Conservation (phyloP, 2,888 invertebrate genomes). For the Torymus auratus region DNA sequence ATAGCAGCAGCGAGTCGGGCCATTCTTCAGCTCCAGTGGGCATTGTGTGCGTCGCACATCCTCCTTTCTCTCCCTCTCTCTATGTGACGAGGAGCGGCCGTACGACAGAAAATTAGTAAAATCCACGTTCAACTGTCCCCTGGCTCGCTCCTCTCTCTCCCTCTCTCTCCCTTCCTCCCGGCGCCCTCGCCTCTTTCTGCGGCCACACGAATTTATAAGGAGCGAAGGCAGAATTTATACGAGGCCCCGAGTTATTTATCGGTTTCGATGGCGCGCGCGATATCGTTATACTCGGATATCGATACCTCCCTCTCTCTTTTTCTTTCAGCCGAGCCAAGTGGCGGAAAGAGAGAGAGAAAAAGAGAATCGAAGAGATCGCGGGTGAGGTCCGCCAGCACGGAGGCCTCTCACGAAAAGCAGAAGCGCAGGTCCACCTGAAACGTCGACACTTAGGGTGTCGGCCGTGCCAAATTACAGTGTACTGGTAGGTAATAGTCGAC, state of each 20-base stretch:
- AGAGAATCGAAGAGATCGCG: constrained; percentile 42
- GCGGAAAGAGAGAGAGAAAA: constrained; percentile 53
- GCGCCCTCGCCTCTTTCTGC: constrained; percentile 32
- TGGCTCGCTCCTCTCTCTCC: constrained; percentile 61
- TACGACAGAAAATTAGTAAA: constrained; percentile 75
- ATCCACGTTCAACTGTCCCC: constrained; percentile 73
- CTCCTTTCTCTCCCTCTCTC: constrained; percentile 22
- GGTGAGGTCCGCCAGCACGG: constrained; percentile 11
- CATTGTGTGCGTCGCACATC: constrained; percentile 61
- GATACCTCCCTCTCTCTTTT: constrained; percentile 64
- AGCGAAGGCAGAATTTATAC: constrained; percentile 74
- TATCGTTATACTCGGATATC: constrained; percentile 75
- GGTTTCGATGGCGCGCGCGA: constrained; percentile 75
- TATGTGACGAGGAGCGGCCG: constrained; percentile 63
- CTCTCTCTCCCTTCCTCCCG: background rate
- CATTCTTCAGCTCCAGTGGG: constrained; percentile 60
- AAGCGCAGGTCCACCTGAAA: constrained; percentile 27
- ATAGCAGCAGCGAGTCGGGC: constrained; percentile 52
- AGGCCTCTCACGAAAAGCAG: constrained; percentile 47
- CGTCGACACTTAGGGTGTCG: constrained; percentile 45
- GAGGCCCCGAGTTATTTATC: constrained; percentile 72
- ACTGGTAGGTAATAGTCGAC: no score
- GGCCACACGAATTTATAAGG: constrained; percentile 73
- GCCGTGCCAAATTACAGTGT: no score
- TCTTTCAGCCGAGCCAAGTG: background rate